Evolutionary conservation across 1,140 invertebrate genomes (phyloP), one percentile per base, ranked within the genome.

Genomic region (Dendrolimus punctatus): DNA sequence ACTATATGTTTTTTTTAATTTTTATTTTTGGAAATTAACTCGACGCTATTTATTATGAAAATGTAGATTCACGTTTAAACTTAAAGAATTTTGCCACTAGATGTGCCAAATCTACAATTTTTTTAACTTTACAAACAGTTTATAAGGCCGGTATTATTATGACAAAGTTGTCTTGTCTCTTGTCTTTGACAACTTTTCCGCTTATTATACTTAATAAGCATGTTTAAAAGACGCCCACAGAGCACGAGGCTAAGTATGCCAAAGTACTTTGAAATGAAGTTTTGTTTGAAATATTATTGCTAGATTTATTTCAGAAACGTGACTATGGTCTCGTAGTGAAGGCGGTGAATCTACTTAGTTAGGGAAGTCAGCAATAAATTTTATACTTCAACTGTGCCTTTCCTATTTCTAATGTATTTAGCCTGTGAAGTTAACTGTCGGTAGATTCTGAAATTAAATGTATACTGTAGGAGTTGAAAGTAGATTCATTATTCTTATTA

Each of bases 301-400:
- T 62, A 51, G n/a, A 59, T 57, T 66, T 67, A 62, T 68, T 65
- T 68, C 23, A 58, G 48, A 58, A 46, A 61, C 49, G 58, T 67
- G 48, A 67, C 54, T 66, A 56, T 58, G 59, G 57, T 59, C 44
- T 68, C 64, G 64, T 68, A 65, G 62, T 72, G 62, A 69, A 66
- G 57, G 64, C 63, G 62, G 55, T 62, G 37, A 49, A 62, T 53
- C 54, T 68, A 68, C 70, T 69, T 83, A 83, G 73, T 85, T 83
- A 85, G 79, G 73, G 73, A 78, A 70, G 74, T 80, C 80, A 85
- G 82, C 82, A 85, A 85, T 85, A 85, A 85, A 82, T 83, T 82
- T 82, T 80, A 85, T 83, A 85, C 80, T 83, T 85, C 80, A 61
- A 85, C 82, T 85, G 82, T 85, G 82, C 82, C 82, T 85, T 85